A percentile compares a stretch with the other conserved stretches of the same genome.
Evolutionary conservation across 2,797 vertebrate species (phyloP).

Genomic region (Hippopotamyrus pictus): DNA sequence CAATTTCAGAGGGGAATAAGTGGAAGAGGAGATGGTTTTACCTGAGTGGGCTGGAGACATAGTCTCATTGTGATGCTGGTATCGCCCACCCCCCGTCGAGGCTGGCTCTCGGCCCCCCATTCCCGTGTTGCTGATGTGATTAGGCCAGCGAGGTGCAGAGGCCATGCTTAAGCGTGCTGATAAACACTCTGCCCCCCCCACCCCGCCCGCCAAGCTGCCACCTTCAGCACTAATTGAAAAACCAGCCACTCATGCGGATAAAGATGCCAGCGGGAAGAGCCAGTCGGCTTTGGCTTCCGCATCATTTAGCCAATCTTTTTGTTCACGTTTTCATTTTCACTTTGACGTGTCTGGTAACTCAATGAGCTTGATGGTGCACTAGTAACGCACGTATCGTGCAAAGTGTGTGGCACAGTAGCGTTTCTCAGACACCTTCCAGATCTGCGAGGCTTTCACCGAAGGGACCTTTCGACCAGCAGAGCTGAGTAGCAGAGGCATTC

Average conservation of each 20-base stretch:
- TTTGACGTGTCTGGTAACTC: neutral
- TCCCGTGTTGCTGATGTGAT: neutral
- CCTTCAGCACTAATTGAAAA: neutral
- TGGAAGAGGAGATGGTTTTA: neutral
- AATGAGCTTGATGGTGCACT: neutral
- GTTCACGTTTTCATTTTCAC: neutral
- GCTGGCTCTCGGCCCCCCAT: neutral
- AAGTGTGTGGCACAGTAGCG: neutral
- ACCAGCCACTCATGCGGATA: neutral
- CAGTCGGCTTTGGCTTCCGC: neutral
- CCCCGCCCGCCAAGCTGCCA: neutral
- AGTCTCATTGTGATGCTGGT: neutral
- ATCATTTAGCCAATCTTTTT: neutral
- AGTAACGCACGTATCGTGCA: neutral
- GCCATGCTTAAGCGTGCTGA: neutral
- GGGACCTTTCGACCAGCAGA: neutral
- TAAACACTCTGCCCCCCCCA: neutral
- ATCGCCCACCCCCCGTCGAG: neutral
- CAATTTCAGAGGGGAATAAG: neutral
- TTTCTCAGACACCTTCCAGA: neutral
- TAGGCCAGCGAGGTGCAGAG: constrained; percentile 2
- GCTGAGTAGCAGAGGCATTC: neutral
- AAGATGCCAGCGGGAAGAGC: neutral
- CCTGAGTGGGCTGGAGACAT: neutral
- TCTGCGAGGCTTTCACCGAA: neutral